phyloP scores from a whole-genome alignment of 2,888 invertebrate genomes.

The Dorcus parallelipipedus region DNA sequence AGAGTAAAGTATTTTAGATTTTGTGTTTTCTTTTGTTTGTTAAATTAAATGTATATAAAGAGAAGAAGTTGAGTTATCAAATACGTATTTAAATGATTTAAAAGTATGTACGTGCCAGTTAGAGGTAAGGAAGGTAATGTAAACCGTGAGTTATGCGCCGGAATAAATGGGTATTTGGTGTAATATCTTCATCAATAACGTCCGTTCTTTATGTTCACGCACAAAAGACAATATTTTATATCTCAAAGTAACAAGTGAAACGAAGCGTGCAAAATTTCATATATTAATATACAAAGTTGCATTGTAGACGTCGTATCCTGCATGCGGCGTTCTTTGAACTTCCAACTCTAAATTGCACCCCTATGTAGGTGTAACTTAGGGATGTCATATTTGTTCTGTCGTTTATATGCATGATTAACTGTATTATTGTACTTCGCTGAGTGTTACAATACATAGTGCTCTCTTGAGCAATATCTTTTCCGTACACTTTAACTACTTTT shows the following conservation, averaged over 20 bases:
- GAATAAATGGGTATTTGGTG: no score
- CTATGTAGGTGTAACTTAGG: constrained; percentile 24
- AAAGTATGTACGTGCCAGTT: no score
- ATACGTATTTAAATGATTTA: no score
- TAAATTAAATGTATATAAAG: no score
- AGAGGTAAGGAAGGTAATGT: no score
- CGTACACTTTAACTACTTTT: neutral
- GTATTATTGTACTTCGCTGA: constrained; percentile 1
- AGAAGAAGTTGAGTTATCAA: no score
- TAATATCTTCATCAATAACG: no score
- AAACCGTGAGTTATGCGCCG: no score
- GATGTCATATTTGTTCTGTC: neutral
- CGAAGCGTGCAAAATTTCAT: constrained; percentile 44
- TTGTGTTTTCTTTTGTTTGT: no score
- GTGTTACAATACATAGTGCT: neutral
- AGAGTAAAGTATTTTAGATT: no score
- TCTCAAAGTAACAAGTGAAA: constrained; percentile 42
- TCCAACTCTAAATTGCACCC: constrained; percentile 38
- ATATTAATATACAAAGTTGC: constrained; percentile 47
- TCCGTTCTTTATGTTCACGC: constrained; percentile 4
- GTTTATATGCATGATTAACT: constrained; percentile 4
- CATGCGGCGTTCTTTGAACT: constrained; percentile 41
- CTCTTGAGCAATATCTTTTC: constrained; percentile 1
- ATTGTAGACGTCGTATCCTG: constrained; percentile 39
- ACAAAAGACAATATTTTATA: constrained; percentile 43